phyloP scores from a whole-genome alignment of 2,113 vertebrate genomes.

The Scortum barcoo region DNA sequence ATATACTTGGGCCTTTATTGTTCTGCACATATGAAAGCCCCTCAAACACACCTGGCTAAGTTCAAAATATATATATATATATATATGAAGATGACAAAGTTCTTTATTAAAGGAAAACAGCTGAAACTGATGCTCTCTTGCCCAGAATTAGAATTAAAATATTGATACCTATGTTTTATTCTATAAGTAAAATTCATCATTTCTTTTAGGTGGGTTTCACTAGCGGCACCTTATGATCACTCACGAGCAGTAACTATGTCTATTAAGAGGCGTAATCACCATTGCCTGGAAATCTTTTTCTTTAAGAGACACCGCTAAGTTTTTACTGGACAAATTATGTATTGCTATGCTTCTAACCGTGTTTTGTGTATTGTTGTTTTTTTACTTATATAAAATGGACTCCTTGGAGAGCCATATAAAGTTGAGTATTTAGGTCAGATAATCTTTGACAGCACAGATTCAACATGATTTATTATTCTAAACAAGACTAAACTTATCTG shows the following conservation, averaged over 20 bases:
- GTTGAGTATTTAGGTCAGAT: neutral
- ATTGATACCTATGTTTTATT: neutral
- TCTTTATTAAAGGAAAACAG: conserved; percentile 5
- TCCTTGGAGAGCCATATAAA: neutral
- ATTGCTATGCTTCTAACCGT: neutral
- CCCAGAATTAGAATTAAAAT: neutral
- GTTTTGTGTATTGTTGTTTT: neutral
- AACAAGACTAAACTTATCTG: conserved; percentile 5
- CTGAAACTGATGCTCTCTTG: neutral
- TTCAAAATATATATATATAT: neutral
- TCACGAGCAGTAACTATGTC: conserved; percentile 8
- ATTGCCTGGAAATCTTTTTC: neutral
- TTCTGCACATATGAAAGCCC: neutral
- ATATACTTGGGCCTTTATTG: neutral
- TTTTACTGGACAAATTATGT: neutral
- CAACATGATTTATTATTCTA: conserved; percentile 35
- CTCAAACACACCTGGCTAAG: neutral
- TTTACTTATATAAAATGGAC: too few relatives aligned
- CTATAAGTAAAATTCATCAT: neutral
- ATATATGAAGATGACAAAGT: neutral
- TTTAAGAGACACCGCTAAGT: too few relatives aligned
- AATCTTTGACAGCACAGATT: neutral
- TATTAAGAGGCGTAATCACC: neutral
- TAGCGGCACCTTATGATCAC: neutral
- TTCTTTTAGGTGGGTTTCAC: neutral